Conservation (phyloP, 2,888 invertebrate species). For the Cerastis rubricosa region DNA sequence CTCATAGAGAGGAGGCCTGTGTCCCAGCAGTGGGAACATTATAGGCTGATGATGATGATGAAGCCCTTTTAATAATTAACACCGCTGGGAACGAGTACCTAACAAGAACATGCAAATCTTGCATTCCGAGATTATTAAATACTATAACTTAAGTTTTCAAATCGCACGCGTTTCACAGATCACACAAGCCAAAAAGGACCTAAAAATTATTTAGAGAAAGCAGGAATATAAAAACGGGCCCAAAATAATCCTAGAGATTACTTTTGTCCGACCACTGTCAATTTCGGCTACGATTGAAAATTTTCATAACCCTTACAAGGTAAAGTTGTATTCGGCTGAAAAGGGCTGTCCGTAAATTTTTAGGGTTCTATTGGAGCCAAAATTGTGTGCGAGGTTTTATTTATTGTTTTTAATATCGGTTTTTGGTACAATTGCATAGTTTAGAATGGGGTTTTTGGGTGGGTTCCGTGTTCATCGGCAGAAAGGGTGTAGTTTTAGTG, state of each 20-base stretch:
- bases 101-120: background rate
- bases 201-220: background rate
- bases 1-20: background rate
- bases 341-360: conserved; percentile 75
- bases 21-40: background rate
- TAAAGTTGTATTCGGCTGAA: conserved; percentile 76
- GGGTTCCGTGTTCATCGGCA: background rate
- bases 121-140: background rate
- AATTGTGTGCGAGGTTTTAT: conserved; percentile 54
- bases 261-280: conserved; percentile 68
- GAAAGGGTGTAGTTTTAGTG: background rate
- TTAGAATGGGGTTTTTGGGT: background rate
- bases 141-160: background rate
- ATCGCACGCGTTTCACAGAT: background rate
- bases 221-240: conserved; percentile 60
- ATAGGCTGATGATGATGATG: too few relatives aligned
- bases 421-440: conserved; percentile 22
- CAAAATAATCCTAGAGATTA: conserved; percentile 70
- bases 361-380: conserved; percentile 68
- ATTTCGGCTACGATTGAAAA: conserved; percentile 68
- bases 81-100: background rate
- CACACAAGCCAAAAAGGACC: background rate
- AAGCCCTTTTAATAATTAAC: too few relatives aligned
- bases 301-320: conserved; percentile 75
- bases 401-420: conserved; percentile 65